Conservation (phyloP, 35 echinoderm and acorn worm genomes). For the Stichopus chloronotus region DNA sequence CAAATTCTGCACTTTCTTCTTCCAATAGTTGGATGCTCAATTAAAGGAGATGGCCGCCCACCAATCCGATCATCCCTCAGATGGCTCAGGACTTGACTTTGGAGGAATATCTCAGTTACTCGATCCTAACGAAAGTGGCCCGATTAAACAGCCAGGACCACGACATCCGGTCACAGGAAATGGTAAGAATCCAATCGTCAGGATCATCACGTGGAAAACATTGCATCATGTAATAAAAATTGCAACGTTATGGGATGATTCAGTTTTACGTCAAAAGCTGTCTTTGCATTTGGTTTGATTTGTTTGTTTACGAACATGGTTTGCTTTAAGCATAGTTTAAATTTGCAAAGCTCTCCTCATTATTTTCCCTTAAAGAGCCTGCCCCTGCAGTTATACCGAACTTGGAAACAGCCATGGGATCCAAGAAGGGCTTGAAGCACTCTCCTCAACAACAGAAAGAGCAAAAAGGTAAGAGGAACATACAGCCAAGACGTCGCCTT, state of each 20-base stretch:
- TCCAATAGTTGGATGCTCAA: slow-evolving; percentile 19
- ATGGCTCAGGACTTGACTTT: slow-evolving; percentile 28
- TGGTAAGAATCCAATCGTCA: not conserved
- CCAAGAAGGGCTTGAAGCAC: slow-evolving; percentile 49
- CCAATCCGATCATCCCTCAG: slow-evolving; percentile 6
- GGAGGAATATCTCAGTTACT: slow-evolving; percentile 10
- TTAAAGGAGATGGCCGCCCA: slow-evolving; percentile 37
- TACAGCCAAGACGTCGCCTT: too few species aligned
- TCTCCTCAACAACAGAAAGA: not conserved
- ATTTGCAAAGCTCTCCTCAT: too few species aligned
- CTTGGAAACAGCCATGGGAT: slow-evolving; percentile 25
- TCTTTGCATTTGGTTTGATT: too few species aligned
- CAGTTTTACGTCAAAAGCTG: too few species aligned
- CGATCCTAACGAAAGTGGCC: not conserved
- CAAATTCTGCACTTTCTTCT: too few species aligned
- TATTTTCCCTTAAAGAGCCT: not conserved
- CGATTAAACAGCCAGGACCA: not conserved
- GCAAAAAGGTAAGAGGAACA: not conserved
- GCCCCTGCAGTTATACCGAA: slow-evolving; percentile 24
- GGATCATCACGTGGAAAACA: not conserved
- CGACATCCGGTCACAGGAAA: not conserved
- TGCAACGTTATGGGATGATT: too few species aligned
- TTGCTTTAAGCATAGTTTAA: too few species aligned
- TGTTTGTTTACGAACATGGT: too few species aligned
- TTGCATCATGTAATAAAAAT: too few species aligned